Base-by-base conservation (phyloP, 2,888 invertebrate species). In the Lamellibrachia columna region DNA sequence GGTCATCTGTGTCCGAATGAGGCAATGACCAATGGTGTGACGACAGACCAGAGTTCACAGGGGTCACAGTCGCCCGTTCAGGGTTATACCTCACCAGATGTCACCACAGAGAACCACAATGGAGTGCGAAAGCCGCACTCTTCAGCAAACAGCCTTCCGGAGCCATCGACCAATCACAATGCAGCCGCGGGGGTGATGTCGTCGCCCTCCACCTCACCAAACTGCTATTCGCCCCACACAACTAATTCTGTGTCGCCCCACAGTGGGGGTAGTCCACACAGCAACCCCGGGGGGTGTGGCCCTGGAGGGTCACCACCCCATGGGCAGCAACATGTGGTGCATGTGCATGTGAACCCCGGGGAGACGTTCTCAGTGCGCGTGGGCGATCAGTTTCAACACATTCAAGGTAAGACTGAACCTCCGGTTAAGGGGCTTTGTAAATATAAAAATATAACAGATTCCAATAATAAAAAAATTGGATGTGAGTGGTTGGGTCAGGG, bases 341-440 rank as follows among this genome's bases (percentile, higher is more conserved):
- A 98, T 95, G 97, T 98, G 95, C 98, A 98, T 96, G 97, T 98
- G 95, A 97, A 98, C 96, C 97, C 98, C 15, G 98, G 98, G n/a
- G 98, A 98, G 95, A 97, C 98, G 53, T 97, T 98, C 96, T 97
- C 98, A 94, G 97, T 98, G 95, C 97, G 98, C 96, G 97, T 98
- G 95, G 98, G 98, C 22, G 98, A 98, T 95, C 97, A 97, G 96
- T 97, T 98, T 95, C 98, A 98, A 96, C 97, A 98, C 95, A 97
- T 98, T 95, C 97, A 97, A 97, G 98, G 98, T 98, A 97, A 97
- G 92, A 40, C 40, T 40, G 40, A 40, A 40, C 40, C 40, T 40
- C 40, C 0, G 40, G 40, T 40, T 40, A 40, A 40, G 40, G 40
- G 40, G 40, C 40, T 40, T 40, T 40, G 40, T 40, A 40, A 40